Base-by-base conservation (phyloP, 2,113 vertebrate species). In the Blennius ocellaris region DNA sequence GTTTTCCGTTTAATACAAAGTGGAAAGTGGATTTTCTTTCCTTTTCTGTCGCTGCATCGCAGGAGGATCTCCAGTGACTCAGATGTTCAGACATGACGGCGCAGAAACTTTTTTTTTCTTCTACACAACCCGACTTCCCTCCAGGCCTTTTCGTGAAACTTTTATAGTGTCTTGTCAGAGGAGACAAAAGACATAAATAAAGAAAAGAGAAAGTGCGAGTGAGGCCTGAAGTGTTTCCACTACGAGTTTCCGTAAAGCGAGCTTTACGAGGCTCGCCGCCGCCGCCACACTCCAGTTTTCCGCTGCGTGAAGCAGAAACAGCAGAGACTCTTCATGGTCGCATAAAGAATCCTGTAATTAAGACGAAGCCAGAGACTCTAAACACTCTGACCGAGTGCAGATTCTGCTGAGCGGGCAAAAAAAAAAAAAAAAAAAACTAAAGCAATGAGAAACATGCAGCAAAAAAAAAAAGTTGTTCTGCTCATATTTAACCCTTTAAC, bases 281-380 rank as follows among this genome's bases (percentile, higher is more conserved):
- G 45, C 5, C 58, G 65, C 60, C 54, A 9, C 52, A 66, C 58
- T 56, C 71, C 64, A 85, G 59, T 89, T 89, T 92, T 92, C 88
- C 87, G 39, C 71, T 78, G 78, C 49, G 48, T 59, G 39, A 81
- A 86, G 72, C 77, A 83, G 21, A 87, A 89, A 87, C 80, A 4
- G 21, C 21, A 47, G 7, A 10, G 17, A 6, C 45, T 55, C 52
- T 72, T 59, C 41, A n/a, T 30, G 21, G 21, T 2, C 21, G 21
- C 21, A 30, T 30, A 30, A 30, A 30, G 21, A 30, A 30, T 30
- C 21, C 21, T 30, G 21, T 30, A 30, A 30, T 30, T 30, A 30
- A 30, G 21, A 30, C 21, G 4, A 30, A 30, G 21, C 21, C 21
- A 30, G 21, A 30, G 21, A 30, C 21, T 30, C 21, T 30, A 30